Conservation (phyloP, 2,113 vertebrate species). For the Riparia riparia region DNA sequence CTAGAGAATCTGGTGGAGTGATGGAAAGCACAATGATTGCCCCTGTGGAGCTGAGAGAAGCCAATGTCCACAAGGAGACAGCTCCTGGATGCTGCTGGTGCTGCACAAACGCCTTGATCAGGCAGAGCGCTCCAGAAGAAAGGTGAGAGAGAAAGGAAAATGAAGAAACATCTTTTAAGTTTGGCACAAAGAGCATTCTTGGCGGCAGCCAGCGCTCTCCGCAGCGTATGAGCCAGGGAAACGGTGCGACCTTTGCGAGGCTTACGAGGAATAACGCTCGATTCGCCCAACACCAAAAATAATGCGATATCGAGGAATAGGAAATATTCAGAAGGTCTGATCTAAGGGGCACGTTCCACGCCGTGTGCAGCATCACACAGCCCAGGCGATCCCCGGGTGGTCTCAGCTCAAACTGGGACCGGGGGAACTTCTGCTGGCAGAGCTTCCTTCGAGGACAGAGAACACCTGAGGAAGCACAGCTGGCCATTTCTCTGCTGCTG, state of each 20-base stretch:
- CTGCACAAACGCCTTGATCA: neutral
- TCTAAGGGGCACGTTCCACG: constrained; percentile 47
- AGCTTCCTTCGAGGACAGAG: neutral
- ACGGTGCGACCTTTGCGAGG: neutral
- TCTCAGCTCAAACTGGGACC: neutral
- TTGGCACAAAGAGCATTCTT: neutral
- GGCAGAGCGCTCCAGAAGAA: constrained; percentile 42
- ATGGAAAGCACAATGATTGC: constrained; percentile 26
- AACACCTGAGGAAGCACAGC: neutral
- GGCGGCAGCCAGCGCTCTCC: neutral
- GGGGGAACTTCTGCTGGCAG: neutral
- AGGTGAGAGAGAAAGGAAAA: constrained; percentile 15
- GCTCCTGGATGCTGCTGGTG: constrained; percentile 43
- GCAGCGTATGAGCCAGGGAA: neutral
- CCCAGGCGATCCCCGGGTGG: no score
- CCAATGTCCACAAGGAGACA: constrained; percentile 34
- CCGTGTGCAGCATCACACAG: constrained; percentile 17
- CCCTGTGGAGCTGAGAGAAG: constrained; percentile 33
- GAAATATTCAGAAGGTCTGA: constrained; percentile 70
- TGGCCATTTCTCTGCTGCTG: neutral
- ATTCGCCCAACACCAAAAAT: constrained; percentile 68
- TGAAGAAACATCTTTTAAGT: neutral
- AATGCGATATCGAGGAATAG: constrained; percentile 48
- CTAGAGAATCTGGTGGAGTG: constrained; percentile 4
- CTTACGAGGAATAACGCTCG: constrained; percentile 51